phyloP scores from a whole-genome alignment of 2,888 invertebrate species.

The Cosmia pyralina region DNA sequence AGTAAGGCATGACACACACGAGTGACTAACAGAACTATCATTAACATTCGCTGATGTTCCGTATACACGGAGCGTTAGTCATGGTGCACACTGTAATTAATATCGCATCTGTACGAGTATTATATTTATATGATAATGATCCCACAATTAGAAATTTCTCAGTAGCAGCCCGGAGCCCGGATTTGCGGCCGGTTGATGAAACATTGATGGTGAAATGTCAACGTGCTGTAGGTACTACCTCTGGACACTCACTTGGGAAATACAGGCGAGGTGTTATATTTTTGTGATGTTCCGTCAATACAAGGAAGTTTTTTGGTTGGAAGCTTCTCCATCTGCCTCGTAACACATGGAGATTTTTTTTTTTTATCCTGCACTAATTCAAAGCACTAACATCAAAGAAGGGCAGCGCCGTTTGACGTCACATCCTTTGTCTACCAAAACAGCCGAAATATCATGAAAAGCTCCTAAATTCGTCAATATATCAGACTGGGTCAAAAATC shows the following conservation, averaged over 20 bases:
- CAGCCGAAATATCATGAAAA: not conserved
- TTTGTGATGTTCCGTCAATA: not conserved
- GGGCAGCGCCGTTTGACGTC: not conserved
- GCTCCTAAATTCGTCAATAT: not conserved
- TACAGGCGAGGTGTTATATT: not conserved
- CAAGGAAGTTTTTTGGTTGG: not conserved
- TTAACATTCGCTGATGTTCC: slow-evolving; percentile 39
- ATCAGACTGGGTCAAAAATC: too few species aligned
- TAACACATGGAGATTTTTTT: not conserved
- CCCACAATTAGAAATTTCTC: slow-evolving; percentile 14
- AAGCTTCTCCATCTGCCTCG: not conserved
- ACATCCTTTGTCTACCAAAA: not conserved
- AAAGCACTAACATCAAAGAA: not conserved
- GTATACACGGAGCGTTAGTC: slow-evolving; percentile 36
- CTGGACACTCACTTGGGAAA: not conserved
- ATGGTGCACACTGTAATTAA: slow-evolving; percentile 52
- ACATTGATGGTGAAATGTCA: not conserved
- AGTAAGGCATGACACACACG: slow-evolving; percentile 40
- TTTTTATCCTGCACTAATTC: not conserved
- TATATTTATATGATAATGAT: slow-evolving; percentile 7
- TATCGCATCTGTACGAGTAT: slow-evolving; percentile 51
- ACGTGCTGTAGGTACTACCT: too few species aligned
- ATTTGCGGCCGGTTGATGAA: not conserved
- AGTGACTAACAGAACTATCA: slow-evolving; percentile 52
- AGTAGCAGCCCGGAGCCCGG: not conserved